A percentile compares a stretch with the other conserved stretches of the same genome.
Conservation (phyloP, 2,113 vertebrate genomes). For the Pholis gunnellus region DNA sequence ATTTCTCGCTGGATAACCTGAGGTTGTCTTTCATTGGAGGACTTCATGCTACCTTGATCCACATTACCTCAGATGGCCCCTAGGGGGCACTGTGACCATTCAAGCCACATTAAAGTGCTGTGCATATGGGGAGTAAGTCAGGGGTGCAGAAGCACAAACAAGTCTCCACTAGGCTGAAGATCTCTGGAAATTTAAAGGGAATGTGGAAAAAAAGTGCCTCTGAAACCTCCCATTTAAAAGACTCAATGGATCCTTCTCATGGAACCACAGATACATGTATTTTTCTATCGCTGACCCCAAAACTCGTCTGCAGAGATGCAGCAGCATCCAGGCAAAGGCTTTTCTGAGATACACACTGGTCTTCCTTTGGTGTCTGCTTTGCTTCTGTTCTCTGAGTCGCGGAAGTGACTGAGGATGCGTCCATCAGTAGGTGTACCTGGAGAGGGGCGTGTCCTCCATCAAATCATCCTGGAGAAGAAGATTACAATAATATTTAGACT, state of each 20-base stretch:
- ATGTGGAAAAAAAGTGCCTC: slow-evolving; percentile 55
- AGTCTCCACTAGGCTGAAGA: slow-evolving; percentile 21
- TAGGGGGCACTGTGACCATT: slow-evolving; percentile 58
- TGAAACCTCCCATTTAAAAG: slow-evolving; percentile 22
- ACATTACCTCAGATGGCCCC: slow-evolving; percentile 44
- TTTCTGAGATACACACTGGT: slow-evolving; percentile 28
- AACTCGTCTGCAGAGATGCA: slow-evolving; percentile 21
- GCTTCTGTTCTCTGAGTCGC: slow-evolving; percentile 30
- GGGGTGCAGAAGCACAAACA: slow-evolving; percentile 17
- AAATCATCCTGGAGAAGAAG: slow-evolving; percentile 86
- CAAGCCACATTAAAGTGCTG: slow-evolving; percentile 65
- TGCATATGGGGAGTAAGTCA: slow-evolving; percentile 38
- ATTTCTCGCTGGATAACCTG: slow-evolving; percentile 17
- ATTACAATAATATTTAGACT: not conserved
- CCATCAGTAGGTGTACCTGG: slow-evolving; percentile 88
- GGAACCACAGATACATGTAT: not conserved
- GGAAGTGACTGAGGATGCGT: not conserved
- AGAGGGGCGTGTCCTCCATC: slow-evolving; percentile 92
- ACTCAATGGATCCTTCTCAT: slow-evolving; percentile 1
- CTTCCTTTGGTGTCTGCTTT: slow-evolving; percentile 30
- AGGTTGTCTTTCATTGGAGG: slow-evolving; percentile 11
- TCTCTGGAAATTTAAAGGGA: slow-evolving; percentile 59
- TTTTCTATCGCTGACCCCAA: not conserved
- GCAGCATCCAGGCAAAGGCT: slow-evolving; percentile 24
- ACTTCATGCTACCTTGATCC: slow-evolving; percentile 37